Conservation (phyloP, 2,113 vertebrate species). For the Microcebus jonahi region DNA sequence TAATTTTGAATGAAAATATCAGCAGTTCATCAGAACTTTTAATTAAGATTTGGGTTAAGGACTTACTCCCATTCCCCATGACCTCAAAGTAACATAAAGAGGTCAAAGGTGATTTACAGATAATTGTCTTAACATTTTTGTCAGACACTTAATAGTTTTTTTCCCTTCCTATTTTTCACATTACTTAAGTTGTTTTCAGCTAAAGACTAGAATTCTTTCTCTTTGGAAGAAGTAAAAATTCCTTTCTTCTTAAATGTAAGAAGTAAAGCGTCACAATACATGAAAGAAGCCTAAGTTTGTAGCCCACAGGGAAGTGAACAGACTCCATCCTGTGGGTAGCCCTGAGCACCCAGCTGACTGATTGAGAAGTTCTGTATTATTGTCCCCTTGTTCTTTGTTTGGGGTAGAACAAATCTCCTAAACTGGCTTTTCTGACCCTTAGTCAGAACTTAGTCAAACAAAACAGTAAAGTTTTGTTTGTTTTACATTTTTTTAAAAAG, state of each 20-base stretch:
- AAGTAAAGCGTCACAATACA: not conserved
- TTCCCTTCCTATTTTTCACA: not conserved
- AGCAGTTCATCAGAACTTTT: slow-evolving; percentile 19
- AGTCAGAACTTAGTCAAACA: too few relatives aligned
- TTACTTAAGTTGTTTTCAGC: slow-evolving; percentile 51
- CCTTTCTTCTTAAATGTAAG: not conserved
- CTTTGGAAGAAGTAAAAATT: slow-evolving; percentile 29
- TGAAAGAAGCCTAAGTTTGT: not conserved
- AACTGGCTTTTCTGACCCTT: not conserved
- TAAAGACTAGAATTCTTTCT: slow-evolving; percentile 8
- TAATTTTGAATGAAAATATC: not conserved
- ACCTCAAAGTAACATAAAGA: not conserved
- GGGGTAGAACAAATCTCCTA: not conserved
- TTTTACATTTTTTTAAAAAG: not conserved
- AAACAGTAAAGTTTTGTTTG: not conserved
- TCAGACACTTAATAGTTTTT: not conserved
- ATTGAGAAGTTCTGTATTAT: not conserved
- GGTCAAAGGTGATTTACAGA: slow-evolving; percentile 19
- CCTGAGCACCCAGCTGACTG: not conserved
- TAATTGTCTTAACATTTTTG: not conserved
- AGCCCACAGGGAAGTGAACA: not conserved
- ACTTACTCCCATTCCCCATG: not conserved
- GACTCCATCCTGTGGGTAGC: accelerated
- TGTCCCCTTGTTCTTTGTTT: not conserved
- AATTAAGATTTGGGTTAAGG: not conserved